Evolutionary conservation across 2,113 vertebrate species (phyloP).

Genomic region (Leucosticte australis): DNA sequence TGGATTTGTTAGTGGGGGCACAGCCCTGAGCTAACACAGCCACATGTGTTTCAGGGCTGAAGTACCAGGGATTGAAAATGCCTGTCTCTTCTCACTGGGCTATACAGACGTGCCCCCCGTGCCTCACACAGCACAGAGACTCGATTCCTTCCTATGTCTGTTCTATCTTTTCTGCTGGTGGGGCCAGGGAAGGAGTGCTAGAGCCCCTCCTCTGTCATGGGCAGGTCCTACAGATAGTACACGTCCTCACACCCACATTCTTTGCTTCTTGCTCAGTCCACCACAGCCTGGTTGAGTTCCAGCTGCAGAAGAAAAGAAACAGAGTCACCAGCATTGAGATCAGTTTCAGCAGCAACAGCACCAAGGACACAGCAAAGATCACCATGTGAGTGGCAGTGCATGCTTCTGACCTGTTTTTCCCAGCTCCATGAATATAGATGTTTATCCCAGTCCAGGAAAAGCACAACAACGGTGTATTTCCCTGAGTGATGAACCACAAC

Average conservation of each 20-base stretch:
- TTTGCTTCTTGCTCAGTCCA: constrained; percentile 63
- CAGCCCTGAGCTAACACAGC: background rate
- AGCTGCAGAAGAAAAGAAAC: constrained; percentile 57
- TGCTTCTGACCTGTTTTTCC: background rate
- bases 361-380: constrained; percentile 58
- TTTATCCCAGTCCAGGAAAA: background rate
- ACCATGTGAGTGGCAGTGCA: constrained; percentile 69
- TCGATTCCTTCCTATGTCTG: background rate
- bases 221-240: background rate
- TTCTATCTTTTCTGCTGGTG: background rate
- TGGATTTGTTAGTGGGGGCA: background rate
- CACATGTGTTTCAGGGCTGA: background rate
- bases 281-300: constrained; percentile 77
- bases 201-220: background rate
- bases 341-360: constrained; percentile 57
- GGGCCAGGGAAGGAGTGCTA: background rate
- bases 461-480: background rate
- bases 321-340: constrained; percentile 64
- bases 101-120: background rate
- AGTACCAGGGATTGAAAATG: background rate
- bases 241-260: background rate
- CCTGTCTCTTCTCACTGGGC: background rate
- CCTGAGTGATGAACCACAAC: background rate
- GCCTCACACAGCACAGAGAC: background rate
- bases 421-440: background rate